Conservation (phyloP, 2,113 vertebrate genomes). For the Dromaius novaehollandiae region DNA sequence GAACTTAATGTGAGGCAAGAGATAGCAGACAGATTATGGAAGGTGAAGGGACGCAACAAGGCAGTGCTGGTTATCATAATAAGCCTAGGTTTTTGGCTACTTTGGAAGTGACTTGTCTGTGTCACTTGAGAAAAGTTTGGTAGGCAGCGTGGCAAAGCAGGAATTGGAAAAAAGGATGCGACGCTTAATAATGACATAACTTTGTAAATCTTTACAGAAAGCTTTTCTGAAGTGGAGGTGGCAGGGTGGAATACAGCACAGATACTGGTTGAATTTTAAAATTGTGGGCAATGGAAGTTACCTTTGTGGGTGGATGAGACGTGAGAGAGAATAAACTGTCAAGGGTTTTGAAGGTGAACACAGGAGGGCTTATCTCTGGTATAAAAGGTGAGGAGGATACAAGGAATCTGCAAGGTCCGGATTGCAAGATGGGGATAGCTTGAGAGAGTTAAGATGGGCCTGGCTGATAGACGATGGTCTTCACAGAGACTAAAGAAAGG, state of each 20-base stretch:
- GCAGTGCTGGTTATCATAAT: background rate
- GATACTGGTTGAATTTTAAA: background rate
- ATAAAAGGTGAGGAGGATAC: background rate
- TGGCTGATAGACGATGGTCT: background rate
- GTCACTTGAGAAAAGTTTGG: background rate
- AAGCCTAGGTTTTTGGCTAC: background rate
- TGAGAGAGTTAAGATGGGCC: background rate
- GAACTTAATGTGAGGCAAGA: background rate
- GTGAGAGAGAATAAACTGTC: background rate
- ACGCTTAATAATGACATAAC: background rate
- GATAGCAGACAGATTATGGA: background rate
- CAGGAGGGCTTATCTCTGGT: background rate
- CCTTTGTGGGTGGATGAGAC: background rate
- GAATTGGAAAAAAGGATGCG: background rate
- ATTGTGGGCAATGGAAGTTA: background rate
- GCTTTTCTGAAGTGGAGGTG: background rate
- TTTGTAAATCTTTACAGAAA: background rate
- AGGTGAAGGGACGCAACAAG: background rate
- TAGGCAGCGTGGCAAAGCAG: background rate
- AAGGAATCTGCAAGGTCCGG: background rate
- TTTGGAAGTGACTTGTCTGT: background rate
- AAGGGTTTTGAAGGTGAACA: background rate
- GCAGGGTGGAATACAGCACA: background rate
- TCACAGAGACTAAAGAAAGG: background rate
- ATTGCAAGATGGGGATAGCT: background rate